Base-by-base conservation (phyloP, 2,113 vertebrate genomes). In the Macaca nemestrina region DNA sequence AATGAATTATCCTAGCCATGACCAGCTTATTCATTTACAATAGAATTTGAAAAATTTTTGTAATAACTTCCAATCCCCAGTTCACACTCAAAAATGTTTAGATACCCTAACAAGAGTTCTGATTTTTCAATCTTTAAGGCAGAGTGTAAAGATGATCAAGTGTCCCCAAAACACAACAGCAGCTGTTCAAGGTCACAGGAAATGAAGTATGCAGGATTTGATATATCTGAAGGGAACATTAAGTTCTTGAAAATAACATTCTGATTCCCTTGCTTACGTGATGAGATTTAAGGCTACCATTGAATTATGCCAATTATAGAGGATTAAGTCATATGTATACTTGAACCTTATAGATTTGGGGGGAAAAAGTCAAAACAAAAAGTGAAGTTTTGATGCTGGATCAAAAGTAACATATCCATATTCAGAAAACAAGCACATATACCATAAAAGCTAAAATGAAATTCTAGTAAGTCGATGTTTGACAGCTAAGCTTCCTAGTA, bases 171-270 rank as follows among this genome's bases (percentile, higher is more conserved):
- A 93, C 95, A 96, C 59, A 96, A 90, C 91, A 97, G 92, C 97
- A 98, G 96, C 96, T 98, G 92, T 93, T 97, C 93, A 90, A 96
- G 80, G 94, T 97, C 98, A 98, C 95, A 98, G 98, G 96, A 98
- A 98, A 98, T 97, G 97, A 98, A 97, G 93, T 97, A 97, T 90
- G 80, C 78, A 97, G 97, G 94, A 97, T 87, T 79, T 97, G 84
- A 98, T 95, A 96, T 92, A 98, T 98, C 94, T 98, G 97, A 95
- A 98, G 98, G 43, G 80, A 98, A 98, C 90, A 95, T 75, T 97
- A 79, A 81, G 64, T 81, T 97, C 98, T 97, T 97, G 94, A 98
- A 98, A 98, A 94, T 67, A 97, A 80, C 88, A 98, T 97, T 95
- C 93, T 88, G 87, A 92, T 96, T 97, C 85, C 73, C 84, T 93